These are phyloP conservation scores for Macropis europaea DNA, from an alignment of 2,888 invertebrate genomes.

Conservation along the genomic window DNA sequence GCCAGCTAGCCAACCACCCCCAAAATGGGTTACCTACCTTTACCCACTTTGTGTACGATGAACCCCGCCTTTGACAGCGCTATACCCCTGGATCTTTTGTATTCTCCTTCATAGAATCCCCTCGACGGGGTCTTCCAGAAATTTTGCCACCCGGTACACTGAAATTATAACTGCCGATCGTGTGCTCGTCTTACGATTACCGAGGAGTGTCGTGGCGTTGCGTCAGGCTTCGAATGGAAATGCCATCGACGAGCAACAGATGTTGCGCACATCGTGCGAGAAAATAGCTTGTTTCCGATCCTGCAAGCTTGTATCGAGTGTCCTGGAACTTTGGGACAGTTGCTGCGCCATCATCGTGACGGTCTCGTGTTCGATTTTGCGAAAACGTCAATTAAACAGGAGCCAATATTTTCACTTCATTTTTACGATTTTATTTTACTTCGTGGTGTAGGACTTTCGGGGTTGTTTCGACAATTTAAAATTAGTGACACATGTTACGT, in stretches of 20 bases:
- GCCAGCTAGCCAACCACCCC: constrained; percentile 58
- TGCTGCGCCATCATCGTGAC: too few species aligned
- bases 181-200: neutral
- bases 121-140: neutral
- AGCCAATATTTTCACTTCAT: too few species aligned
- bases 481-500: too few species aligned
- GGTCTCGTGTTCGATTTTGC: too few species aligned
- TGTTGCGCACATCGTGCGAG: too few species aligned
- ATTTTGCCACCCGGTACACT: constrained; percentile 5
- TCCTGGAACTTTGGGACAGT: too few species aligned
- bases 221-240: neutral
- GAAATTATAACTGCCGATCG: constrained; percentile 25
- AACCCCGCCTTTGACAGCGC: constrained; percentile 58
- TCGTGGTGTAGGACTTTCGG: too few species aligned
- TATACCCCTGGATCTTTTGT: constrained; percentile 36
- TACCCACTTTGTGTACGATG: constrained; percentile 61
- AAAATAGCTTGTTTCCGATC: too few species aligned
- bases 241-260: constrained; percentile 35
- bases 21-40: constrained; percentile 69
- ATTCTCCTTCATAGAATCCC: constrained; percentile 4
- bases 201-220: neutral
- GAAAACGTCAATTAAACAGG: too few species aligned
- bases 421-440: too few species aligned
- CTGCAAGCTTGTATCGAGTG: too few species aligned
- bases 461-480: too few species aligned